phyloP scores from a whole-genome alignment of 2,113 vertebrate genomes.

The Lates calcarifer region DNA sequence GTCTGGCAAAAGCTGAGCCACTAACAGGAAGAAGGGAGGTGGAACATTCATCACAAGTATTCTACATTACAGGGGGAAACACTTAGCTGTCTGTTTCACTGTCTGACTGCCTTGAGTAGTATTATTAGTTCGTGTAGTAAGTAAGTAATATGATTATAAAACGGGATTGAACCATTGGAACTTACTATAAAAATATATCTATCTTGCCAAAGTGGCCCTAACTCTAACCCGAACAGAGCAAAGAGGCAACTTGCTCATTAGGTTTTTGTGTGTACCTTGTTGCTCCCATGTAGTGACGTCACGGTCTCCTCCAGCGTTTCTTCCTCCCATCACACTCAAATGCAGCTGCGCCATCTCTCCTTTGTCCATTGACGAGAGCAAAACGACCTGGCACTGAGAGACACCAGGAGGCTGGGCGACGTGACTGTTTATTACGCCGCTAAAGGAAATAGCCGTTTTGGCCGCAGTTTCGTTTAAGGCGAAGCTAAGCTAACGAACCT shows the following conservation, averaged over 20 bases:
- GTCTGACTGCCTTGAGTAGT: not conserved
- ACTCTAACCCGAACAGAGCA: not conserved
- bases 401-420: not conserved
- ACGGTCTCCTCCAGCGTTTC: not conserved
- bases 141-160: too few species aligned
- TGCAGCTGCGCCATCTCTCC: conserved; percentile 77
- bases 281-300: conserved; percentile 44
- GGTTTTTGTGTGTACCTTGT: not conserved
- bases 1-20: too few species aligned
- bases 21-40: too few species aligned
- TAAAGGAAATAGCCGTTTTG: fast-evolving
- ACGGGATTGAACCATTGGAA: too few species aligned
- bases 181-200: too few species aligned
- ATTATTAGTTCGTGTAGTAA: too few species aligned
- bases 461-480: not conserved
- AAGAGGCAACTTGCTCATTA: not conserved
- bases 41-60: too few species aligned
- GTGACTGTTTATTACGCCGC: fast-evolving
- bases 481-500: not conserved
- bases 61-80: too few species aligned
- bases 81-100: too few species aligned
- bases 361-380: conserved; percentile 68
- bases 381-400: not conserved
- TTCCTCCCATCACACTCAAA: conserved; percentile 44
- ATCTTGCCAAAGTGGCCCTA: too few species aligned